Base-by-base conservation (phyloP, 2,888 invertebrate genomes). In the Brachypalpus laphriformis region DNA sequence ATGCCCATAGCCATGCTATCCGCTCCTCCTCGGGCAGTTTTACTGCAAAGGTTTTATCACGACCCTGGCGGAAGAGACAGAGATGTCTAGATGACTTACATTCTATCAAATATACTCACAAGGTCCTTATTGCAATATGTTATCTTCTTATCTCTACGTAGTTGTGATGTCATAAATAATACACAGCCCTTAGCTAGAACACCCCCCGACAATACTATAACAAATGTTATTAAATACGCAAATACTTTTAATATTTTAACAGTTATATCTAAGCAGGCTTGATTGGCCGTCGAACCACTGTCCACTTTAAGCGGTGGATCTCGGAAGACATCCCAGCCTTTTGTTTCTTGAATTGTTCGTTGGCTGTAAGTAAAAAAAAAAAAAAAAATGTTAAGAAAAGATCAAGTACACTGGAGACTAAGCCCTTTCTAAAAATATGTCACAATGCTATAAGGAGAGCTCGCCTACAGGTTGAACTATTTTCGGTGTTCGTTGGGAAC, bases 251-350 rank as follows among this genome's bases (percentile, higher is more conserved):
- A 94, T 89, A 97, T 93, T 92, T 96, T 96, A 65, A 97, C 96
- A 34, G 97, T 96, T 90, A 96, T 93, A 89, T 97, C 97, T 90
- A 97, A 93, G 92, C 97, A 97, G 91, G 95, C 95, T 92, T 97
- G 97, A 91, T 95, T 96, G 88, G 96, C 97, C 94, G 96, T 96
- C 65, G 97, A 97, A 87, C 97, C 97, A 88, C 96, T 96, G 92
- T 97, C 97, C 92, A 95, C 95, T 92, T 97, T 97, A 88, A 95
- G 95, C 8, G 98, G 98, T 88, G 98, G 96, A 92, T 97, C 96
- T 90, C 98, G 94, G 93, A 98, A 98, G 80, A 98, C 98, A 94
- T 98, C 98, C 98, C 98, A 98, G 95, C 96, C 96, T 95, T 97
- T 97, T 89, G 96, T 96, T 92, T 97, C 97, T 90, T 95, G 95